Evolutionary conservation across 2,113 vertebrate genomes (phyloP).

Genomic region (Calidris pugnax): DNA sequence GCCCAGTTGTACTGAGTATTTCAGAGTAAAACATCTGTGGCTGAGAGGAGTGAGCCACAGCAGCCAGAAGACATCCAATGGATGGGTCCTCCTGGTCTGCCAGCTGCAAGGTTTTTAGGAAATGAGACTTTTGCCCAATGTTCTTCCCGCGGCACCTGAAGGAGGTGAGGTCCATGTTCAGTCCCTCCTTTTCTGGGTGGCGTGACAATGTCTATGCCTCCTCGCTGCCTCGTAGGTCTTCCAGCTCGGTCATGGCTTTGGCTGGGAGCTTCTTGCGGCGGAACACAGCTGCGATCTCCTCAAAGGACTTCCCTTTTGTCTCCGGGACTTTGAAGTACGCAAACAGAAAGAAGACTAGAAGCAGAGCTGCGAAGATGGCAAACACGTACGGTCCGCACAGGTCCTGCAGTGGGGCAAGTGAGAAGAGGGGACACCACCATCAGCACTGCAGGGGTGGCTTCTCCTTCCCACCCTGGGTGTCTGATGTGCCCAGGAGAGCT

Average conservation of each 20-base stretch:
- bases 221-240: conserved; percentile 76
- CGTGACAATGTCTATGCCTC: conserved; percentile 63
- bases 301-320: conserved; percentile 92
- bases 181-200: background rate
- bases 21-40: background rate
- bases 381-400: conserved; percentile 85
- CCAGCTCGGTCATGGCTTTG: conserved; percentile 78
- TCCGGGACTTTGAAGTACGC: conserved; percentile 88
- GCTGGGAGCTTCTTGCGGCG: conserved; percentile 68
- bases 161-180: background rate
- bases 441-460: background rate
- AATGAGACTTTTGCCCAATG: background rate
- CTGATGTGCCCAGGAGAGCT: background rate
- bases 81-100: background rate
- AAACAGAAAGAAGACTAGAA: conserved; percentile 85
- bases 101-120: conserved; percentile 3
- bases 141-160: background rate
- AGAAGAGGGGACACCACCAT: background rate
- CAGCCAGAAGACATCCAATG: background rate
- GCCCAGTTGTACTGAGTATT: background rate
- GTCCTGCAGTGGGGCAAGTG: conserved; percentile 68
- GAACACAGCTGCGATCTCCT: conserved; percentile 89
- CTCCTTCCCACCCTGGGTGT: background rate
- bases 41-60: background rate
- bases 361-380: conserved; percentile 83